Conservation (phyloP, 2,888 invertebrate species). For the Folsomia manolachei region DNA sequence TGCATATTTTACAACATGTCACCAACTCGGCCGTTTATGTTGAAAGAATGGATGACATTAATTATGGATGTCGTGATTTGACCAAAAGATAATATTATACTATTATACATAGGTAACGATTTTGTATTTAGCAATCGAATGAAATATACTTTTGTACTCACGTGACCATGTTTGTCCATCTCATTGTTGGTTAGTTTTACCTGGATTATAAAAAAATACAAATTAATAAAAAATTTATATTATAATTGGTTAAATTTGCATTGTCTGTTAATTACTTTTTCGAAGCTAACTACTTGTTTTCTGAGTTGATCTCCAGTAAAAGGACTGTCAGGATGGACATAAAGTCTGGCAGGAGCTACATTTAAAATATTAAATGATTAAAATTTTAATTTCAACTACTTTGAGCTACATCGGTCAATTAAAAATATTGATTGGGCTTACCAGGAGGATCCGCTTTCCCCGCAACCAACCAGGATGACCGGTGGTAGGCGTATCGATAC, state of each 20-base stretch:
- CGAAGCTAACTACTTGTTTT: conserved; percentile 76
- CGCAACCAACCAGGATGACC: conserved; percentile 77
- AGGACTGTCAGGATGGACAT: conserved; percentile 77
- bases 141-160: too few species aligned
- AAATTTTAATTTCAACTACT: neutral
- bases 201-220: too few species aligned
- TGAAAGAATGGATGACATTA: too few species aligned
- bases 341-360: conserved; percentile 65
- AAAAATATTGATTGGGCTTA: neutral
- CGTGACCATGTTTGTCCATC: conserved; percentile 73
- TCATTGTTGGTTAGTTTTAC: too few species aligned
- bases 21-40: too few species aligned
- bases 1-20: too few species aligned
- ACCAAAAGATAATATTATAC: neutral
- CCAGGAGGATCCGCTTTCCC: conserved; percentile 67
- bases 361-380: conserved; percentile 57
- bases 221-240: too few species aligned
- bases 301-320: conserved; percentile 73
- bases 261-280: too few species aligned
- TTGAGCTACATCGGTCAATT: neutral
- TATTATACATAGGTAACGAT: too few species aligned
- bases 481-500: conserved; percentile 77
- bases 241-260: too few species aligned
- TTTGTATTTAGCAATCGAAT: neutral
- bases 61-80: neutral